Base-by-base conservation (phyloP, 2,888 invertebrate species). In the Hyposoter dolosus region DNA sequence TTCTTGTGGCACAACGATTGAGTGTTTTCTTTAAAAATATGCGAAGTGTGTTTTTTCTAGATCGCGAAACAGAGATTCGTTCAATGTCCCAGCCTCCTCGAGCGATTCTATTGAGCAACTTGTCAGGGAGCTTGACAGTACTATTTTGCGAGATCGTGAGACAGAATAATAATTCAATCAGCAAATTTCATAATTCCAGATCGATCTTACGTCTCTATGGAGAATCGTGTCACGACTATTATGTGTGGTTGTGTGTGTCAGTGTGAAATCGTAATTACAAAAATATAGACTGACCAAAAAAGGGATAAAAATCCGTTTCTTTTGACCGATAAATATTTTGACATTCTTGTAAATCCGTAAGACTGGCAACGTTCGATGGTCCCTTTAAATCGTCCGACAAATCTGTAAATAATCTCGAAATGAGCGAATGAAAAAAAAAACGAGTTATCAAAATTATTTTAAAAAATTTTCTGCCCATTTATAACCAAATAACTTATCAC, bases 351-450 rank as follows among this genome's bases (percentile, higher is more conserved):
- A 53, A 68, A 47, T 72, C 83, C 50, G 63, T 50, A 40, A 23
- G 63, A n/a, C 76, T 80, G 28, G 77, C 23, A 28, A 74, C 68
- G 83, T 56, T 81, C 66, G 53, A 68, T 32, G 43, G 56, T 35
- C 71, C 76, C 35, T 75, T 85, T 40, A 68, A 45, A 68, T 86
- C 81, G 40, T 90, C 90, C 84, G 90, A 90, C 75, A 88, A 72
- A 89, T 91, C 91, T 91, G 91, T 82, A 90, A 77, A 84, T 15
- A 71, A 71, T 40, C 28, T 60, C 50, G 40, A 47, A 40, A 65
- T 35, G 12, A 77, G 19, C 35, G 28, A 19, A 5, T 1, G 6
- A 17, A 50, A 32, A 19, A n/a, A 6, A 0, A 23, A 66, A 35
- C 35, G 56, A 32, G 6, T 35, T 65, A 65, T n/a, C n/a, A 7